Base-by-base conservation (phyloP, 2,888 invertebrate species). In the Drosophila cyrtoloma region DNA sequence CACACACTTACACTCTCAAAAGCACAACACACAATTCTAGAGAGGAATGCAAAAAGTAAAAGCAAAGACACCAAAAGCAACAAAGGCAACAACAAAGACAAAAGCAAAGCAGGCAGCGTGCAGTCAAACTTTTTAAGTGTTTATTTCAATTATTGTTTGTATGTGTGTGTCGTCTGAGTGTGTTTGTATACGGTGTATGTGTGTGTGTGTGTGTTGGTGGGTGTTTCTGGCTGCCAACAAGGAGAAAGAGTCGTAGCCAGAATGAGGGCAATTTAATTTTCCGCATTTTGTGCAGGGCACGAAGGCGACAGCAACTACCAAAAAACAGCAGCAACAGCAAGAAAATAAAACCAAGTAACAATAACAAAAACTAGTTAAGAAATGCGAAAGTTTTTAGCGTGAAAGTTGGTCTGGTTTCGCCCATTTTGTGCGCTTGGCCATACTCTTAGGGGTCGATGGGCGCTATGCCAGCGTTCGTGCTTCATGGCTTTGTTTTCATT, bases 291-390 rank as follows among this genome's bases (percentile, higher is more conserved):
- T 78, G 71, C 81, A 69, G 62, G 68, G 73, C 81, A 76, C 67
- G 60, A 64, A 58, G 64, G 67, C 67, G 68, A 69, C 71, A 70
- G 69, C 72, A 82, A 62, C 67, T 69, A 56, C 68, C 74, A 72
- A 82, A 77, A 69, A 79, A 70, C 39, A 67, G 35, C 44, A 70
- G 19, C 59, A 69, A 65, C 39, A 67, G 16, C 26, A 26, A 42
- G 50, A 69, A 68, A 77, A 77, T 65, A 71, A 81, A 79, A 66
- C 60, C 73, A 44, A 66, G 68, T 70, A 86, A 86, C 86, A 86
- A 90, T 81, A 89, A 90, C 86, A 90, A 89, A 87, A 89, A 89
- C 90, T 87, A 89, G 90, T 91, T 88, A 91, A 89, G 91, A 89
- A 91, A 88, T 91, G 87, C 82, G 78, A 91, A 88, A 91, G 88